A percentile compares a stretch with the other conserved stretches of the same genome.
These are phyloP conservation scores for Zaprionus ornatus DNA, from an alignment of 1,140 invertebrate genomes.

Conservation along the genomic window DNA sequence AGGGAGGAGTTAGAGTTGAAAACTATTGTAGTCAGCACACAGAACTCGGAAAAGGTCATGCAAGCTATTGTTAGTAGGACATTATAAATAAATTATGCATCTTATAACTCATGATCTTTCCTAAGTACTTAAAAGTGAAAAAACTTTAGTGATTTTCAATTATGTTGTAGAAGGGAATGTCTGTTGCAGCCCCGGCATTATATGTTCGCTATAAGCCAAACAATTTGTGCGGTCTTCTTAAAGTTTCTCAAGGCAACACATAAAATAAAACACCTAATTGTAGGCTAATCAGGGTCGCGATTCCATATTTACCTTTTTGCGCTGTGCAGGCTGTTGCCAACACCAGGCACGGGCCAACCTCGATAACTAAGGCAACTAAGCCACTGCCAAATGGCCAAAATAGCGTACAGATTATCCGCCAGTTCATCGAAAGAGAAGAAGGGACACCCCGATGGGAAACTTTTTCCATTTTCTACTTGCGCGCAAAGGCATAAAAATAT, in stretches of 20 bases:
- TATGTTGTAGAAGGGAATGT: background rate
- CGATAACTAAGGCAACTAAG: constrained; percentile 56
- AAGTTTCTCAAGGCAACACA: background rate
- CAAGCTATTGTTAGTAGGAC: no score
- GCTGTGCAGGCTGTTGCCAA: background rate
- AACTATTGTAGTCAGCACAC: no score
- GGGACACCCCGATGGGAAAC: constrained; percentile 55
- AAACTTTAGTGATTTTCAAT: background rate
- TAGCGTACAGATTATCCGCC: constrained; percentile 56
- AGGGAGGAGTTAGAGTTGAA: no score
- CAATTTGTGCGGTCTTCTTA: background rate
- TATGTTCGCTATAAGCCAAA: background rate
- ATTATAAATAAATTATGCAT: background rate
- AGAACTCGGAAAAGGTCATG: no score
- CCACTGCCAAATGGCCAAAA: constrained; percentile 44
- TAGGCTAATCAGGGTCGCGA: constrained; percentile 30
- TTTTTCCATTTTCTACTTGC: constrained; percentile 70
- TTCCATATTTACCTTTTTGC: constrained; percentile 42
- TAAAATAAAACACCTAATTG: constrained; percentile 42
- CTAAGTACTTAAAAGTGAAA: background rate
- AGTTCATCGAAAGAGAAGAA: constrained; percentile 55
- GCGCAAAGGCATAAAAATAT: constrained; percentile 67
- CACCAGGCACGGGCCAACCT: background rate
- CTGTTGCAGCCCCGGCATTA: background rate
- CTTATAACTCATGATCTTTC: background rate